Base-by-base conservation (phyloP, 2,113 vertebrate species). In the Nycticorax nycticorax region DNA sequence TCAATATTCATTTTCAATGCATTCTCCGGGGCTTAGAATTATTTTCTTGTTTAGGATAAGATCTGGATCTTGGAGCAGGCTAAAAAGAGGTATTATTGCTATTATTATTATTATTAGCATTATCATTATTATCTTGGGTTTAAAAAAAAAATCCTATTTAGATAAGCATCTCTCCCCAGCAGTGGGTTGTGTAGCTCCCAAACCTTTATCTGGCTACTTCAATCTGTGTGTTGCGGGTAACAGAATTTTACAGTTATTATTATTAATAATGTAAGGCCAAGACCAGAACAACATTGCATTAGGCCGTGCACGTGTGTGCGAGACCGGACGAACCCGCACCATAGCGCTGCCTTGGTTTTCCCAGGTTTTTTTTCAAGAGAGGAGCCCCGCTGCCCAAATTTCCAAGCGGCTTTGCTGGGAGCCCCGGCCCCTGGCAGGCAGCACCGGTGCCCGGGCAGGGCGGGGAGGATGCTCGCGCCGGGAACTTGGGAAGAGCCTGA, bases 1-100 rank as follows among this genome's bases (percentile, higher is more conserved):
- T 95, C 95, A 83, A 94, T 95, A 96, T 97, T 93, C 81, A 94
- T 95, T 96, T 93, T 95, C 93, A 77, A 13, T 41, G 68, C 39
- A 2, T 80, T 93, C 93, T 93, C 93, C 4, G 21, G 86, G 87
- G 94, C 72, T 95, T 85, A 52, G 88, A 94, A 91, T 84, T 24
- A 84, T 95, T 97, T 93, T 76, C 79, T 77, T 60, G 47, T 72
- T 79, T 71, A 59, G 88, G 90, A 89, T 97, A 93, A 95, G 89
- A 97, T 95, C 87, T 82, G 53, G 69, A 78, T 91, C 77, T 91
- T 17, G 50, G 57, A 78, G 55, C 68, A 60, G 64, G 33, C 48
- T 89, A 83, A 91, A 77, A 93, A 84, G 83, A 89, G 45, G 67
- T 27, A 87, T 91, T 56, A 78, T 88, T 92, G 28, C 60, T 50